Conservation (phyloP, 2,113 vertebrate species). For the Rhynchomys soricoides region DNA sequence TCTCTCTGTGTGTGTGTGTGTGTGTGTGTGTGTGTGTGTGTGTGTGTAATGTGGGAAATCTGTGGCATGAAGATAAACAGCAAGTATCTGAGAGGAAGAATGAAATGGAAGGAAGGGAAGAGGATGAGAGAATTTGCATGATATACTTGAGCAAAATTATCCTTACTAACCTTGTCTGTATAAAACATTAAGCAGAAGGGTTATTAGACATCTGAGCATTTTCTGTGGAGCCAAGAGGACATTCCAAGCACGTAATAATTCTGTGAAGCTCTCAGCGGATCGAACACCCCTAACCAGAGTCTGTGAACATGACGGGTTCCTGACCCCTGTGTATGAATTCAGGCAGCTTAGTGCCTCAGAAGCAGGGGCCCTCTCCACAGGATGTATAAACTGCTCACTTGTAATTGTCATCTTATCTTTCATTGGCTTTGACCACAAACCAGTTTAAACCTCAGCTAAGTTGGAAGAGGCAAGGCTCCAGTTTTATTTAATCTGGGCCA, state of each 20-base stretch:
- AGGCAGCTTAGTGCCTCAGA: too few relatives aligned
- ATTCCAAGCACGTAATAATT: neutral
- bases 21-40: neutral
- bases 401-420: neutral
- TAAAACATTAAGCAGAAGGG: neutral
- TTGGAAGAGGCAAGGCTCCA: too few relatives aligned
- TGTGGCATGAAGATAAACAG: neutral
- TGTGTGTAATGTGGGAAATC: neutral
- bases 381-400: fast-evolving
- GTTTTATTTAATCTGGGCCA: neutral
- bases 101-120: neutral
- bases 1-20: neutral
- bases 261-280: neutral
- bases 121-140: neutral
- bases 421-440: neutral
- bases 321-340: neutral
- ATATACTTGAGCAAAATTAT: neutral
- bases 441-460: neutral
- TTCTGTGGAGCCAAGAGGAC: neutral
- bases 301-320: neutral
- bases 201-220: neutral
- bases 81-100: neutral
- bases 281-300: neutral
- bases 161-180: neutral
- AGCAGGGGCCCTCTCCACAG: fast-evolving